Base-by-base conservation (phyloP, 1,140 invertebrate genomes). In the Sycophila sp. region DNA sequence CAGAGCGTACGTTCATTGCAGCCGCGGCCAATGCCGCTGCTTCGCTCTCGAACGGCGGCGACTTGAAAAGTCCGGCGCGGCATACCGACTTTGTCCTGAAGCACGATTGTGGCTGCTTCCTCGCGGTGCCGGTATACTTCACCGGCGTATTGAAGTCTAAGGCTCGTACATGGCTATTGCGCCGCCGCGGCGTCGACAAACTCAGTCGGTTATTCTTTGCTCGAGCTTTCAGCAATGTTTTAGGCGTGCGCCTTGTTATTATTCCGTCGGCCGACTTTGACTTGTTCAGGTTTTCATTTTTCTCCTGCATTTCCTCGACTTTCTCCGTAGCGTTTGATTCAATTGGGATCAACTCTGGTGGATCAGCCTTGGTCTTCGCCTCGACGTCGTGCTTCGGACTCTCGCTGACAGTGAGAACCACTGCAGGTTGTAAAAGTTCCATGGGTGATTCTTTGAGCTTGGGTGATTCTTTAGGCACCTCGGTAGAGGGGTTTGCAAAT, bases 61-160 rank as follows among this genome's bases (percentile, higher is more conserved):
- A 85, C 19, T 79, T 82, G 15, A 86, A 86, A 3, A 86, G 71
- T 17, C 78, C 79, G 6, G 78, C 69, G 10, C 80, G 73, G 30
- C 81, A 81, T 4, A 77, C 34, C 1, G 80, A 73, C 34, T 81
- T 83, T 0, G 77, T 59, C 64, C 47, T 63, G 63, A 73, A 6
- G 38, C 30, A 19, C 53, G 75, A n/a, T 70, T 77, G 0, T 0
- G 47, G 62, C 1, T 63, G 60, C 42, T 77, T 76, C 1, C 56
- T 72, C 1, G 30, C 64, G 0, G 64, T 65, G 19, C 45, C 73
- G 0, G 51, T 40, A 0, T 59, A 22, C 45, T 85, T 85, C 1
- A 68, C 73, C 3, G 86, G 86, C 0, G 86, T 87, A 26, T 72
- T 81, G 47, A 87, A 87, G 40, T 87, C 82, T 0, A 87, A 62